Evolutionary conservation across 2,113 vertebrate species (phyloP), one percentile per base, ranked within the genome.

Genomic region (Phyllostomus discolor): DNA sequence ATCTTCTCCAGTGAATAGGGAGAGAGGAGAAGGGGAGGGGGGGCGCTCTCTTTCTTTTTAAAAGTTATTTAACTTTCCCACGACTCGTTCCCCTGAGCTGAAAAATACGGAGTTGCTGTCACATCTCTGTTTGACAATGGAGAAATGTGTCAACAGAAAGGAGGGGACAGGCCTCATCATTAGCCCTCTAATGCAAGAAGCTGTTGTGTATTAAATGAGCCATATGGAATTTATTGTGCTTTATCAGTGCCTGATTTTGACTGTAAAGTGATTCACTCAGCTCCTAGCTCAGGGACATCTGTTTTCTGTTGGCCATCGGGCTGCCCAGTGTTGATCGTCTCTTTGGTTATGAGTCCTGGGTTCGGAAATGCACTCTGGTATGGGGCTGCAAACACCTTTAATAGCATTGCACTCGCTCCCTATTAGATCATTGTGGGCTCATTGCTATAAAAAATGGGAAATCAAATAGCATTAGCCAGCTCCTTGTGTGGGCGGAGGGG

Each of bases 31-130:
- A 98, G 96, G 98, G 97, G 97, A 98, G 97, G 97, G 95, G 95
- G 96, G 95, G 93, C 66, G 33, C 89, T 95, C 91, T 96, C 95
- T 97, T 97, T 97, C 98, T 98, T 98, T 98, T 97, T 81, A 97
- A 99, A 99, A 98, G 98, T 98, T 99, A 99, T 99, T 99, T 99
- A 99, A 99, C 99, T 99, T 99, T 99, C 99, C 99, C 99, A 99
- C 99, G 99, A 98, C 98, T 99, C 93, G 97, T 98, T 99, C 98
- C 98, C 98, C 98, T 97, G 98, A 98, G 98, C 98, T 98, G 98
- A 98, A 98, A 98, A 99, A 98, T 98, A 98, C 97, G 96, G 98
- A 98, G 98, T 98, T 98, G 98, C 99, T 99, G 98, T 98, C 99
- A 98, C 98, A 98, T 99, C 98, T 98, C 98, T 99, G 98, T 98